Evolutionary conservation across 37 sponge, comb jelly and placozoan species (phyloP), one percentile per base, ranked within the genome.

Genomic region (Halichondria panicea): DNA sequence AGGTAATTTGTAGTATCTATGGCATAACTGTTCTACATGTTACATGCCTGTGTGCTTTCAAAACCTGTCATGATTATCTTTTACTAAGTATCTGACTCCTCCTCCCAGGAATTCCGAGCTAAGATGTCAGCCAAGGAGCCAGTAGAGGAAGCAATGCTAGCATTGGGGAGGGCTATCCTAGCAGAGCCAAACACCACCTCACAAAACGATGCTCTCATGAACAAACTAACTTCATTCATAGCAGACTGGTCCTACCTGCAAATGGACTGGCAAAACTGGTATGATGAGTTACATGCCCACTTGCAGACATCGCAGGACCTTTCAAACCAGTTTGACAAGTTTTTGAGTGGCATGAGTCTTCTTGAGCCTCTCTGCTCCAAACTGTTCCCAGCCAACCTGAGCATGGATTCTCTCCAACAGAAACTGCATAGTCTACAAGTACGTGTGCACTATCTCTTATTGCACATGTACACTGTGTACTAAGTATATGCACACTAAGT

Each of bases 181-280:
- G 68, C 87, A 15, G 82, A 81, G 30, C 77, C 76, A 15, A 66
- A 75, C 33, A 84, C 90, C 36, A 72, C 55, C 54, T 67, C 90
- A 25, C 43, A 69, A 22, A 89, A 70, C 33, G 81, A 89, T 41
- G 32, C 75, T 2, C 58, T 89, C 50, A 74, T 74, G 68, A 34
- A 74, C 21, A 79, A 66, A 45, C 76, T 89, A 37, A 89, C 90
- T 0, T 33, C 32, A 36, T 80, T 79, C 63, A 79, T 89, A 31
- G 48, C 74, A 30, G 66, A 83, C 50, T 89, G 90, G 90, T 89
- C 90, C 7, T 68, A 84, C 64, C 76, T 84, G 33, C 81, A 79
- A 40, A 59, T 89, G 44, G 80, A 53, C 70, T 89, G 90, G 90
- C 81, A 89, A 46, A 82, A 89, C 85, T 89, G 90, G 90, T 84